Conservation (phyloP, 2,888 invertebrate species). For the Mythimna ferrago region DNA sequence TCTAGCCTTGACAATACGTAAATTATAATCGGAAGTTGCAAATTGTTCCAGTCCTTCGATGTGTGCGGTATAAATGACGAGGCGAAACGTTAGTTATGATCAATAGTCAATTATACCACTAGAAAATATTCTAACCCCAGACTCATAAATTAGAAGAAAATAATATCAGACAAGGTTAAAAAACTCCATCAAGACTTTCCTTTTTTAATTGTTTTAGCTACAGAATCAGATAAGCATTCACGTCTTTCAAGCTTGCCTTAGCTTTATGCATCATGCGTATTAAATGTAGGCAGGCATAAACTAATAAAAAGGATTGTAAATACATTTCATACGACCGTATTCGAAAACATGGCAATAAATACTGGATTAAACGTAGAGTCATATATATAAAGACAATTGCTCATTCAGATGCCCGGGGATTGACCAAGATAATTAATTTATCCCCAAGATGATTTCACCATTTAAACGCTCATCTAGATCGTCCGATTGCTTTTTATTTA, state of each 20-base stretch:
- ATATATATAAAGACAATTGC: conserved; percentile 61
- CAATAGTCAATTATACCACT: not conserved
- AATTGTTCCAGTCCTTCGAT: no score
- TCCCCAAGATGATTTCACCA: conserved; percentile 45
- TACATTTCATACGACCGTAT: conserved; percentile 43
- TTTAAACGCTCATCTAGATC: conserved; percentile 59
- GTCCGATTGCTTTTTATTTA: conserved; percentile 58
- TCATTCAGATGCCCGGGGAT: conserved; percentile 61
- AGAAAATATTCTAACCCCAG: not conserved
- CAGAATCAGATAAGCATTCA: conserved; percentile 35
- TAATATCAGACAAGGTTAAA: not conserved
- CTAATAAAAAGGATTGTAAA: conserved; percentile 44
- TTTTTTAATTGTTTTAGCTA: conserved; percentile 32
- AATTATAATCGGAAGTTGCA: no score
- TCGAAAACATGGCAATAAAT: conserved; percentile 53
- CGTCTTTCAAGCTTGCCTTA: conserved; percentile 33
- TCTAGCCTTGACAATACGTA: not conserved
- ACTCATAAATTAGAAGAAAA: not conserved
- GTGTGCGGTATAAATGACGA: no score
- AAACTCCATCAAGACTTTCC: conserved; percentile 12
- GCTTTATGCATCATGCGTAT: conserved; percentile 34
- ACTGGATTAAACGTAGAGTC: conserved; percentile 41
- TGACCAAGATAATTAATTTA: conserved; percentile 57
- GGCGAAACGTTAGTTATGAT: not conserved
- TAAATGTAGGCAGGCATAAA: conserved; percentile 26